Base-by-base conservation (phyloP, 1,140 invertebrate species). In the Olivierus martensii region DNA sequence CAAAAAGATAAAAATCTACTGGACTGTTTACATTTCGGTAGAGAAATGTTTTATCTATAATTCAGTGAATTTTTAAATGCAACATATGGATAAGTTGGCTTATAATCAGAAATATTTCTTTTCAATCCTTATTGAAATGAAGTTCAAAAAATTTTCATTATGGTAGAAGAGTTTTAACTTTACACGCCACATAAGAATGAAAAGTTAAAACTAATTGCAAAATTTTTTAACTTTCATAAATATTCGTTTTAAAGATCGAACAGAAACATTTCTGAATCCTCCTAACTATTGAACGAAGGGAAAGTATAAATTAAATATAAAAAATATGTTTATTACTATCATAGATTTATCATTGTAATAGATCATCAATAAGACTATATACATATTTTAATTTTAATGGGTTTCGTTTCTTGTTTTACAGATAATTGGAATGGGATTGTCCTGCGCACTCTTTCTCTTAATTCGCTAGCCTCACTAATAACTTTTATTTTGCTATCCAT, bases 361-460 rank as follows among this genome's bases (percentile, higher is more conserved):
- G 11, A 14, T 14, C 15, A 14, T 6, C n/a, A 28, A 53, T 36
- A 2, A 7, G 10, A n/a, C 4, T 11, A 3, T 36, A 12, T 49
- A 11, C 6, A 35, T 4, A 3, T 53, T 38, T 48, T 12, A 22
- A 1, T 7, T 53, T 0, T 52, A 14, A 14, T 3, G 14, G 18
- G 45, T 47, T 35, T 53, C 17, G 46, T 38, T 28, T 46, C 22
- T 42, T 38, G 36, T n/a, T 51, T 57, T 34, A 14, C 35, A 57
- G 58, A 36, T 64, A 7, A 54, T 64, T 14, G 63, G 63, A 18
- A 64, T 64, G 62, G 53, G 50, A 42, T 49, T 64, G 22, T 60
- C 62, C n/a, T 59, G 56, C 38, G 62, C 58, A 28, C 49, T 63
- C n/a, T 63, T 60, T 44, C 41, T 43, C 9, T 18, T 46, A 18